phyloP scores from a whole-genome alignment of 2,888 invertebrate genomes.

The Polylopha cassiicola region DNA sequence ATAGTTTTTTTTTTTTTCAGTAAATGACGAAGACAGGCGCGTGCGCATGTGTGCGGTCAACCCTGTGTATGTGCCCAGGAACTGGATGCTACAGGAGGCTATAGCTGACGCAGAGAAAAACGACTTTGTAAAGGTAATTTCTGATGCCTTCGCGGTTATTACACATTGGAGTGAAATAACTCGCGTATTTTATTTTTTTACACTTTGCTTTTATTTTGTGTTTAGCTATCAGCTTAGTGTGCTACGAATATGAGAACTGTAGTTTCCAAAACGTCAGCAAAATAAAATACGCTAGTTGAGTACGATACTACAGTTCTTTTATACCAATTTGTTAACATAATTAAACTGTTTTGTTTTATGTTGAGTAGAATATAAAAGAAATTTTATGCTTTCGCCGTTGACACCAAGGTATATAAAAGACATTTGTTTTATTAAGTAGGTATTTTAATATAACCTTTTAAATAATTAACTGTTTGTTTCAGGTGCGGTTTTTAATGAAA shows the following conservation, averaged over 20 bases:
- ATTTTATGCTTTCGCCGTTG: no score
- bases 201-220: not conserved
- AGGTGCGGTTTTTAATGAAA: slow-evolving; percentile 74
- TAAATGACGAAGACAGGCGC: slow-evolving; percentile 45
- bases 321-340: not conserved
- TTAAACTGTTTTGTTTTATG: not conserved
- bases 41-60: slow-evolving; percentile 57
- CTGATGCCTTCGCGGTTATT: no score
- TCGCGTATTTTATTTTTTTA: not conserved
- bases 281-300: no score
- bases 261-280: not conserved
- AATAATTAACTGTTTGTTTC: slow-evolving; percentile 19
- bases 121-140: slow-evolving; percentile 68
- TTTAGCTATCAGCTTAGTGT: no score
- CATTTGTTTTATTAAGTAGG: no score
- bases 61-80: slow-evolving; percentile 79
- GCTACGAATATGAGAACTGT: not conserved
- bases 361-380: no score
- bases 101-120: slow-evolving; percentile 79
- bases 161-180: not conserved
- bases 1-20: slow-evolving; percentile 30
- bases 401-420: no score
- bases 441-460: no score
- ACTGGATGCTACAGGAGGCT: slow-evolving; percentile 81
- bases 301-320: no score